A percentile compares a stretch with the other conserved stretches of the same genome.
Conservation (phyloP, 2,113 vertebrate genomes). For the Lontra canadensis region DNA sequence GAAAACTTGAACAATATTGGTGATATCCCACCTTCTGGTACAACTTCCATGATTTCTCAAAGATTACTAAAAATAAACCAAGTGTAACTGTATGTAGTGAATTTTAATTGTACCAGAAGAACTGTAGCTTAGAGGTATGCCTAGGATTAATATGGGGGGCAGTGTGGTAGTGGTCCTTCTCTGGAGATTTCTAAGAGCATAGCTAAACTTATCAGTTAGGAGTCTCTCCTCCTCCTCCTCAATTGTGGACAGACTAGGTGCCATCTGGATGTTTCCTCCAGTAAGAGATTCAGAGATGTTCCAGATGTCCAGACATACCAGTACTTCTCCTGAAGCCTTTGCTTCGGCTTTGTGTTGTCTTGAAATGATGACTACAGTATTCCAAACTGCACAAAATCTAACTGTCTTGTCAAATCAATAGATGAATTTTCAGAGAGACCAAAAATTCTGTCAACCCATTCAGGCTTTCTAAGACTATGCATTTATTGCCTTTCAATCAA, state of each 20-base stretch:
- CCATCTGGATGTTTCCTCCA: neutral
- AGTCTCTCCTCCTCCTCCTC: neutral
- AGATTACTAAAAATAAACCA: neutral
- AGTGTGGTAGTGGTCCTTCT: neutral
- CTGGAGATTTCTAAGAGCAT: neutral
- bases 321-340: slow-evolving; percentile 57
- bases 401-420: slow-evolving; percentile 74
- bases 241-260: neutral
- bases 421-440: slow-evolving; percentile 68
- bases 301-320: neutral
- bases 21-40: neutral
- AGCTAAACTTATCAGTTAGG: neutral
- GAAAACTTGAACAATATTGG: neutral
- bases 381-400: slow-evolving; percentile 49
- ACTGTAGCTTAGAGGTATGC: neutral
- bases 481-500: slow-evolving; percentile 74
- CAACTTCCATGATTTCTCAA: neutral
- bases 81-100: neutral
- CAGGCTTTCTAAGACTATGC: slow-evolving; percentile 39
- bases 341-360: slow-evolving; percentile 39
- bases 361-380: slow-evolving; percentile 56
- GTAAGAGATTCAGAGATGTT: slow-evolving; percentile 23
- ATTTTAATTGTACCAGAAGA: neutral
- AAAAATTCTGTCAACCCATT: slow-evolving; percentile 70
- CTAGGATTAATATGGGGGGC: neutral